A percentile compares a stretch with the other conserved stretches of the same genome.
These are phyloP conservation scores for Eurytoma adleriae DNA, from an alignment of 2,888 invertebrate species.

Conservation along the genomic window DNA sequence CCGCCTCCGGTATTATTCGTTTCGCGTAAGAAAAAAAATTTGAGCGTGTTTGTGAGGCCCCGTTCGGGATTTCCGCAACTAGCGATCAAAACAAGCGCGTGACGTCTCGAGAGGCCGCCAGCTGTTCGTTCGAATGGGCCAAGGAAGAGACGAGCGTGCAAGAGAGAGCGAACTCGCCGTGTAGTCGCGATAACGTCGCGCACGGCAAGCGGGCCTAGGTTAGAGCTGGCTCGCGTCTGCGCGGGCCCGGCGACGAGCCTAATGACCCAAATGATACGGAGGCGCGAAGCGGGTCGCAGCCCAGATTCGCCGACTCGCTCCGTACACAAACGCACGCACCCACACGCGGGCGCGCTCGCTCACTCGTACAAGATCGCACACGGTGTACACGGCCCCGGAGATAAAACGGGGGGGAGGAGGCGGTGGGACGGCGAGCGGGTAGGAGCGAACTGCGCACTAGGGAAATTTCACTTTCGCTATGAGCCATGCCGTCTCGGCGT, in stretches of 20 bases:
- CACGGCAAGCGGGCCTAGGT: constrained; percentile 48
- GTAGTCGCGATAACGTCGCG: neutral
- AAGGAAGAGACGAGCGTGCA: neutral
- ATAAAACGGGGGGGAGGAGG: neutral
- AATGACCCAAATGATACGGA: constrained; percentile 70
- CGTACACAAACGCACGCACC: constrained; percentile 11
- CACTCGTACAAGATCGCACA: neutral
- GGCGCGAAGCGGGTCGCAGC: constrained; percentile 66
- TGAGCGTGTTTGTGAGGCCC: neutral
- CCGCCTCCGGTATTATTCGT: neutral
- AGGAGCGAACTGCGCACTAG: neutral
- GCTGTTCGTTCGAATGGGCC: too few relatives aligned
- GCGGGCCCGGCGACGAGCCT: constrained; percentile 53
- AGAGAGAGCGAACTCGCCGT: constrained; percentile 1
- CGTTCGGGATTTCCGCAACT: neutral
- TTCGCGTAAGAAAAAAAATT: neutral
- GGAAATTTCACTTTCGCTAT: constrained; percentile 47
- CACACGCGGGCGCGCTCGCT: neutral
- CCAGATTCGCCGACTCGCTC: constrained; percentile 64
- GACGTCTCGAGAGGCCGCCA: neutral
- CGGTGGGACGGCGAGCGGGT: neutral
- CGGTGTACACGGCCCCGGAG: neutral
- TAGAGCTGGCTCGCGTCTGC: constrained; percentile 5
- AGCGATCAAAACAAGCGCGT: neutral
- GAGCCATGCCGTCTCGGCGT: neutral